Conservation (phyloP, 2,888 invertebrate genomes). For the Apoda limacodes region DNA sequence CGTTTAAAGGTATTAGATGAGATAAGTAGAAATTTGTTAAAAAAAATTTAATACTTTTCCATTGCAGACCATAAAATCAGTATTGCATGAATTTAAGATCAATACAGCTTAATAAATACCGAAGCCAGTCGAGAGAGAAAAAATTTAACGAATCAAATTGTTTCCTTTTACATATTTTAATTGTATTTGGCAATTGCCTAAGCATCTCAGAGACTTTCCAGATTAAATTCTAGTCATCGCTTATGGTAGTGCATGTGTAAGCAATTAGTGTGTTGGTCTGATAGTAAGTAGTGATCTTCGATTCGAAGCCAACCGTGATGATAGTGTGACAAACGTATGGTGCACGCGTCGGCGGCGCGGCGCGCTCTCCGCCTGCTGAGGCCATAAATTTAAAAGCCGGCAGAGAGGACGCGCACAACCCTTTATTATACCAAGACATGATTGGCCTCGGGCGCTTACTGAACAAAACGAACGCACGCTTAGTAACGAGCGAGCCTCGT, state of each 20-base stretch:
- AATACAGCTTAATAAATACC: too few species aligned
- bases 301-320: conserved; percentile 33
- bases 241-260: conserved; percentile 27
- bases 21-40: too few species aligned
- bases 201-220: conserved; percentile 16
- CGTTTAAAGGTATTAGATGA: too few species aligned
- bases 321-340: conserved; percentile 56
- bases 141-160: conserved; percentile 15
- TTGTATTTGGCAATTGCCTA: conserved; percentile 5
- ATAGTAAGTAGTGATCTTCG: conserved; percentile 26
- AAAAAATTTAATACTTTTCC: too few species aligned
- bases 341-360: conserved; percentile 39
- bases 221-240: conserved; percentile 17
- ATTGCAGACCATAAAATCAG: too few species aligned
- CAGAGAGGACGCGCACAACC: conserved; percentile 54
- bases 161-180: not conserved
- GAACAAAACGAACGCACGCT: conserved; percentile 50
- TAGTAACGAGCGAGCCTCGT: conserved; percentile 41
- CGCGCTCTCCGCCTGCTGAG: conserved; percentile 27
- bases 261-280: conserved; percentile 31
- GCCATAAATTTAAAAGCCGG: conserved; percentile 54
- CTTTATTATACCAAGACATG: conserved; percentile 65
- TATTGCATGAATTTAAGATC: too few species aligned
- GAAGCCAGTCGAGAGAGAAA: conserved; percentile 43
- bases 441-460: conserved; percentile 58